Evolutionary conservation across 2,797 vertebrate species (phyloP), one percentile per base, ranked within the genome.

Genomic region (Mus caroli): DNA sequence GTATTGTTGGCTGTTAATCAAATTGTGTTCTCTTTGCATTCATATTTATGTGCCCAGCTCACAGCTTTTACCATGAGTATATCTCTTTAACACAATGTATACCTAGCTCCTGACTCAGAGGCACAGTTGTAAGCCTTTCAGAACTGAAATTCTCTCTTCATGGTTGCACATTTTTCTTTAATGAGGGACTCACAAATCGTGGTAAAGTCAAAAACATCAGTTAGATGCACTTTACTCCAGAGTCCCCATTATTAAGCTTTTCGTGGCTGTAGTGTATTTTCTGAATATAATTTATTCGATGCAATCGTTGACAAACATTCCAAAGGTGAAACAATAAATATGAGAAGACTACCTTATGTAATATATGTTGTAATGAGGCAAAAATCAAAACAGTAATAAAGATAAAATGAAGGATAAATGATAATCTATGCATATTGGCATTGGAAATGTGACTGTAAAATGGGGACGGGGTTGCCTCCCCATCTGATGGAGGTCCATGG

Each of bases 231-330:
- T 78, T 82, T 69, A 78, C 6, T 79, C 34, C 40, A 67, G 6
- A 76, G 67, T 13, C 62, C 31, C 50, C 64, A 17, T 73, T 73
- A 52, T 71, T 84, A 91, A 92, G 67, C 19, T 62, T 91, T 96
- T 50, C 24, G 15, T 75, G 67, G 31, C 15, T 46, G 5, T 2
- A 76, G 15, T 12, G 93, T 56, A 24, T 83, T 78, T 43, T 79
- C n/a, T 43, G 31, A 94, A 69, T 71, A 64, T 79, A 87, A 75
- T 90, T 86, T 19, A 54, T 19, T 87, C 56, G 86, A 67, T 46
- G 24, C 50, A 88, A 62, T 78, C 89, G 52, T 31, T 89, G 67
- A 31, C 77, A 31, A 56, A 54, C 31, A 56, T 83, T 77, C 64
- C 17, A 15, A 78, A 94, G 62, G 80, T 62, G 0, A 93, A 54